phyloP scores from a whole-genome alignment of 1,140 invertebrate genomes.

The Drosophila bipectinata region DNA sequence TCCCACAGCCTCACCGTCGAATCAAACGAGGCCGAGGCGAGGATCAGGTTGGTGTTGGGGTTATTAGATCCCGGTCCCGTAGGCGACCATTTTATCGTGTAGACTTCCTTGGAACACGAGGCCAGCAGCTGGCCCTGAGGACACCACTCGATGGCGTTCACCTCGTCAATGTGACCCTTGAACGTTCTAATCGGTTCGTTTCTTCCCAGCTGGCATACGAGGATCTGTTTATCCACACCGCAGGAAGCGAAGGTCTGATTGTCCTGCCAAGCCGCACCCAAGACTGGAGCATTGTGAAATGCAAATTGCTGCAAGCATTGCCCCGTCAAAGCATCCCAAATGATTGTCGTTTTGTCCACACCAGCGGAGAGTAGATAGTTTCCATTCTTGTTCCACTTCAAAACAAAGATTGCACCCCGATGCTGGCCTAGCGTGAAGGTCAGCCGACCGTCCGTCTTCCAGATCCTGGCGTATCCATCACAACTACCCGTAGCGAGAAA shows the following conservation, averaged over 20 bases:
- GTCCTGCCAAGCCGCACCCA: slow-evolving; percentile 99
- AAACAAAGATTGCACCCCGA: slow-evolving; percentile 99
- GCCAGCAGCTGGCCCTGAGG: slow-evolving; percentile 97
- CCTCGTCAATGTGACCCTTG: slow-evolving; percentile 99
- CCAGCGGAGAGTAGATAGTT: slow-evolving; percentile 99
- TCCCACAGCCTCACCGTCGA: slow-evolving; percentile 99
- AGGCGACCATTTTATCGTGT: slow-evolving; percentile 99
- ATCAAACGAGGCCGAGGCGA: slow-evolving; percentile 99
- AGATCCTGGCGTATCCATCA: slow-evolving; percentile 99
- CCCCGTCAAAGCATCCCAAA: slow-evolving; percentile 99
- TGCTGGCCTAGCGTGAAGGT: slow-evolving; percentile 98
- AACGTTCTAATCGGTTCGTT: slow-evolving; percentile 99
- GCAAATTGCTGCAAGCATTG: slow-evolving; percentile 99
- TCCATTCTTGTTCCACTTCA: slow-evolving; percentile 99
- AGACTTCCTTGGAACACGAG: slow-evolving; percentile 99
- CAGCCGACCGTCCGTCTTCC: slow-evolving; percentile 96
- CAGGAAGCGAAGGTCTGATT: slow-evolving; percentile 99
- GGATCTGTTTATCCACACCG: slow-evolving; percentile 99
- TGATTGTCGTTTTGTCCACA: slow-evolving; percentile 98
- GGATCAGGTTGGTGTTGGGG: slow-evolving; percentile 98
- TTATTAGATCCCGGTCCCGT: slow-evolving; percentile 98
- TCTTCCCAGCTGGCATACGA: slow-evolving; percentile 96
- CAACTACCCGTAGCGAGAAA: slow-evolving; percentile 98
- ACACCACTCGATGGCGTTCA: slow-evolving; percentile 99
- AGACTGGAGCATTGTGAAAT: slow-evolving; percentile 97